Evolutionary conservation across 2,888 invertebrate genomes (phyloP), one percentile per base, ranked within the genome.

Genomic region (Rutpela maculata): DNA sequence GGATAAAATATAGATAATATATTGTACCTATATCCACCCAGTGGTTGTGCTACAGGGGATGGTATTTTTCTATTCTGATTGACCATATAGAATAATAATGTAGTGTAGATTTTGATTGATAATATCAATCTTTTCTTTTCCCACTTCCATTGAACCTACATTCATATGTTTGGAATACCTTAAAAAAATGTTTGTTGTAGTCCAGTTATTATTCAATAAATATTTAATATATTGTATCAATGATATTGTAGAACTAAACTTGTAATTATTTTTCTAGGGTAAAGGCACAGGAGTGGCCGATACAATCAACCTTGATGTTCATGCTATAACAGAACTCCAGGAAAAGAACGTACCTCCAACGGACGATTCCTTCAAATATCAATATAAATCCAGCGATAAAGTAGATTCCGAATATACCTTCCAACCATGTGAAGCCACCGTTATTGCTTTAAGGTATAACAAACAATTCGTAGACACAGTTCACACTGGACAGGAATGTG

Each of bases 281-380:
- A 96, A 96, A 91, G 93, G 93, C 65, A 92, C 94, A 50, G 95
- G 94, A 12, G 93, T 95, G 75, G 95, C 95, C 86, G 97, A 97
- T 87, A 93, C 95, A 78, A 93, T 98, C 70, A 96, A 96, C 85
- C 91, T 99, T 76, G 98, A 99, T 89, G 97, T 99, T 7, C 98
- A 99, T 90, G 96, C 98, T 22, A 96, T 99, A 80, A 96, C 95
- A 67, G 95, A 99, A 86, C 92, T 99, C 65, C 97, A 98, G 91
- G 93, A 93, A 60, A 92, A 91, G 85, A 92, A 93, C 15, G 90
- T 98, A 11, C 92, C 95, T 19, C 91, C 94, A 3, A 99, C 99
- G 0, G 94, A 99, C 89, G 99, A 99, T 90, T 93, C 93, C 0
- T 93, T 93, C 26, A 99, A 99, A 91, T 99, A 99, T 90, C 93